Evolutionary conservation across 2,113 vertebrate genomes (phyloP), one percentile per base, ranked within the genome.

Genomic region (Sinocyclocheilus anophthalmus): DNA sequence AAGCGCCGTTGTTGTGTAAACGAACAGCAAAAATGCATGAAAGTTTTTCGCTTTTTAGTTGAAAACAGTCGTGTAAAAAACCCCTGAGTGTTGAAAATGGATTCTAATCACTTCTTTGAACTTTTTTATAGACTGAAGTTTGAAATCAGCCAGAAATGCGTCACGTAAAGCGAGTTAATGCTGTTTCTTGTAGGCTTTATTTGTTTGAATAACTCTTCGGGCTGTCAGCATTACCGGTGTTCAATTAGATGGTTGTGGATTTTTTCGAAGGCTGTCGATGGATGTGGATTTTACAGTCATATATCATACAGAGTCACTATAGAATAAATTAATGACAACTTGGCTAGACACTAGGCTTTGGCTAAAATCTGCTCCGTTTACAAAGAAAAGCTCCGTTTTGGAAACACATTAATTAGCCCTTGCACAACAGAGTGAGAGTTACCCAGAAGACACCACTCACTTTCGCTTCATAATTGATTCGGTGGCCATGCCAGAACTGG

Each of bases 341-440:
- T 94, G 93, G 92, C 95, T 20, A 65, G 86, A 26, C 24, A 93
- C 92, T 93, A 95, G 90, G 84, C 94, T 88, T 90, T 91, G 90
- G 77, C 90, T 91, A 89, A 93, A 95, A 95, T 93, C 93, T 87
- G 91, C 92, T 91, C 91, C 86, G 91, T 91, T 87, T 89, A 94
- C 94, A 59, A 91, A 93, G 93, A 93, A 94, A 92, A 93, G 22
- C n/a, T 37, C 26, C 89, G 90, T 94, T 95, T 84, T 70, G 84
- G 91, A 90, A 76, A 53, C 92, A 91, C 91, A 93, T 95, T 95
- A 94, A 95, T 96, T 96, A 95, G 92, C 91, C 65, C 39, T 93
- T 92, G 94, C 94, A 90, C 91, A 94, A 92, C 90, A 90, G 92
- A 94, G 94, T 94, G 93, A 93, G 94, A 95, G 94, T 94, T 93